These are phyloP conservation scores for Albula goreensis DNA, from an alignment of 2,113 vertebrate genomes.

Conservation along the genomic window DNA sequence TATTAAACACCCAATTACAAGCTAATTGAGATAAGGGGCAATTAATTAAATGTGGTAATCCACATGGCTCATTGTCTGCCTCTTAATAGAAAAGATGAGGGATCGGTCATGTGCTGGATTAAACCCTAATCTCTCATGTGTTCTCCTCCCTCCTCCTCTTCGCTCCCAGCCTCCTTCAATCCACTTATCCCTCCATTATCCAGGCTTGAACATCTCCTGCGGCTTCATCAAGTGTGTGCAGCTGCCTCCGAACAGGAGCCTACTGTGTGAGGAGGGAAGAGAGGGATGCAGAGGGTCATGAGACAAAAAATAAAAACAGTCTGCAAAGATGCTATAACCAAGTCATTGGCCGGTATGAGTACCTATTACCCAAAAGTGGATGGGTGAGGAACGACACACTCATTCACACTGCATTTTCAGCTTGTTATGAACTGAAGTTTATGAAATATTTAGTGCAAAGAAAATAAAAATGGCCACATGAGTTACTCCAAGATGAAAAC, in stretches of 20 bases:
- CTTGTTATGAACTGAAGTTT: neutral
- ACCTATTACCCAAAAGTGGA: neutral
- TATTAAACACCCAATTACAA: neutral
- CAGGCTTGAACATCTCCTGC: constrained; percentile 21
- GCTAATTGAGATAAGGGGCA: constrained; percentile 20
- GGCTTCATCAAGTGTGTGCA: neutral
- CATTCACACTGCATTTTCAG: neutral
- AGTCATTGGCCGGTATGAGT: neutral
- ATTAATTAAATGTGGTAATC: constrained; percentile 49
- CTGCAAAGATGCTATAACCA: neutral
- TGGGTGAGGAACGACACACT: neutral
- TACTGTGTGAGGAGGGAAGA: constrained; percentile 5
- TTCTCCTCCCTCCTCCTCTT: constrained; percentile 54
- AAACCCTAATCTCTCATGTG: constrained; percentile 27
- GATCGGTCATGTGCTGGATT: constrained; percentile 64
- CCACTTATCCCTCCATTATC: constrained; percentile 54
- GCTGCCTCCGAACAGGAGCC: neutral
- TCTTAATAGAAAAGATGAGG: constrained; percentile 38
- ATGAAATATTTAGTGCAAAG: neutral
- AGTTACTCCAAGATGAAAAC: neutral
- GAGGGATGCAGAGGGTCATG: constrained; percentile 7
- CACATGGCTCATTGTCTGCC: constrained; percentile 46
- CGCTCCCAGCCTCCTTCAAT: constrained; percentile 53
- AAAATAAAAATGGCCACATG: neutral
- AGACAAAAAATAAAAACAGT: neutral